Conservation (phyloP, 2,888 invertebrate species). For the Octonoba sinensis region DNA sequence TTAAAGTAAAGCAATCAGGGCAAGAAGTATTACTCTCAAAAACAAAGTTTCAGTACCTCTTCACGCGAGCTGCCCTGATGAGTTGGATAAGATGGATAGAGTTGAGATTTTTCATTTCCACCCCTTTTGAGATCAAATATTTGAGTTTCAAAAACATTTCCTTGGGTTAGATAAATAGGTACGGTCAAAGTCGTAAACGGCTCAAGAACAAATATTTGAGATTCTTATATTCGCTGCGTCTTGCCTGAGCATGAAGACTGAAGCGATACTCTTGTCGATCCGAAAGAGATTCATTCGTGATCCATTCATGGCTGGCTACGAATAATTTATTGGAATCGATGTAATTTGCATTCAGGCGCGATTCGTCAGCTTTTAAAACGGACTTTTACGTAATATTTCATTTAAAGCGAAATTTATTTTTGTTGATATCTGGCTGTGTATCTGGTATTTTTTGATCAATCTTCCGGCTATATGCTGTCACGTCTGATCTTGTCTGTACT, state of each 20-base stretch:
- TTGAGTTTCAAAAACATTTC: constrained; percentile 61
- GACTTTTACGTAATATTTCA: too few species aligned
- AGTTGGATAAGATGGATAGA: constrained; percentile 1
- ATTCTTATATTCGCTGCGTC: constrained; percentile 4
- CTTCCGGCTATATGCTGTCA: too few species aligned
- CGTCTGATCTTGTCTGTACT: too few species aligned
- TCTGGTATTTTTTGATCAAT: too few species aligned
- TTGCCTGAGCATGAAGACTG: background rate
- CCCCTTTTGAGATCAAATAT: constrained; percentile 46
- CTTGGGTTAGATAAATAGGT: constrained; percentile 19
- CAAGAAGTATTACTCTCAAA: too few species aligned
- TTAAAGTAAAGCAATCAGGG: too few species aligned
- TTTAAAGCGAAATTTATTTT: too few species aligned
- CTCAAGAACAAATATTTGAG: constrained; percentile 46
- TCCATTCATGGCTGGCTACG: background rate
- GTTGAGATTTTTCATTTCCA: constrained; percentile 49
- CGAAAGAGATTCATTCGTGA: too few species aligned
- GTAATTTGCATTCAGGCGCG: constrained; percentile 30
- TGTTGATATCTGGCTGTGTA: too few species aligned
- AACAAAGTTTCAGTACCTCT: too few species aligned
- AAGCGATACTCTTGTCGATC: too few species aligned
- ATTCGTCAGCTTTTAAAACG: background rate
- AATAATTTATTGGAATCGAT: constrained; percentile 20
- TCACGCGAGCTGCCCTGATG: background rate
- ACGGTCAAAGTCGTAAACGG: constrained; percentile 17